These are phyloP conservation scores for Diadegma fenestrale DNA, from an alignment of 2,888 invertebrate species.

Conservation along the genomic window DNA sequence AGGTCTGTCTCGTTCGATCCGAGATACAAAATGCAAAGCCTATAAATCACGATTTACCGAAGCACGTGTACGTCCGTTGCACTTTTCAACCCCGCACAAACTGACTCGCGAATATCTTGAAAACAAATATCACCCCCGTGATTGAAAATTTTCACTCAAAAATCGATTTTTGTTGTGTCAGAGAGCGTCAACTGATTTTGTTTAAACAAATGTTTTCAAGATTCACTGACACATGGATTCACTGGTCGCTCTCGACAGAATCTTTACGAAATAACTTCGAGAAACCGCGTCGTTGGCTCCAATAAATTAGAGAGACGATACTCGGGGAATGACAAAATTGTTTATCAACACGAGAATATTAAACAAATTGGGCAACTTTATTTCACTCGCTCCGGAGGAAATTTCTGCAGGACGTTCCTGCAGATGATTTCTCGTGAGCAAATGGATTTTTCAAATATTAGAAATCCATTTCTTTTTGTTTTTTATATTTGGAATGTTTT, in stretches of 20 bases:
- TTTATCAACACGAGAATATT: background rate
- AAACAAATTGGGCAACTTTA: no score
- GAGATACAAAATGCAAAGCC: background rate
- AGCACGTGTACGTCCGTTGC: slow-evolving; percentile 41
- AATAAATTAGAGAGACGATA: background rate
- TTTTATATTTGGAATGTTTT: background rate
- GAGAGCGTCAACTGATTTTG: background rate
- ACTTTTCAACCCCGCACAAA: slow-evolving; percentile 27
- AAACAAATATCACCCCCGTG: background rate
- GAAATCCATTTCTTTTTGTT: background rate
- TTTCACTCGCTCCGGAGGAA: background rate
- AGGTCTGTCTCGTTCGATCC: slow-evolving; percentile 4
- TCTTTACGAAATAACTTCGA: background rate
- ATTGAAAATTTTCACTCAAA: slow-evolving; percentile 1
- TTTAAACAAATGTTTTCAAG: background rate
- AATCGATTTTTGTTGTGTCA: background rate
- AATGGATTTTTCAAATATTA: background rate
- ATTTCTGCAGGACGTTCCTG: slow-evolving; percentile 10
- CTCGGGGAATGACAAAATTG: background rate
- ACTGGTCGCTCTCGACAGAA: background rate
- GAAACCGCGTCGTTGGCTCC: background rate
- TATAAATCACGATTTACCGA: slow-evolving; percentile 11
- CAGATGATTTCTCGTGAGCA: background rate
- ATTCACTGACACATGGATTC: slow-evolving; percentile 2
- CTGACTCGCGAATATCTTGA: background rate